A percentile compares a stretch with the other conserved stretches of the same genome.
phyloP scores from a whole-genome alignment of 2,113 vertebrate genomes.

The Mohoua ochrocephala region DNA sequence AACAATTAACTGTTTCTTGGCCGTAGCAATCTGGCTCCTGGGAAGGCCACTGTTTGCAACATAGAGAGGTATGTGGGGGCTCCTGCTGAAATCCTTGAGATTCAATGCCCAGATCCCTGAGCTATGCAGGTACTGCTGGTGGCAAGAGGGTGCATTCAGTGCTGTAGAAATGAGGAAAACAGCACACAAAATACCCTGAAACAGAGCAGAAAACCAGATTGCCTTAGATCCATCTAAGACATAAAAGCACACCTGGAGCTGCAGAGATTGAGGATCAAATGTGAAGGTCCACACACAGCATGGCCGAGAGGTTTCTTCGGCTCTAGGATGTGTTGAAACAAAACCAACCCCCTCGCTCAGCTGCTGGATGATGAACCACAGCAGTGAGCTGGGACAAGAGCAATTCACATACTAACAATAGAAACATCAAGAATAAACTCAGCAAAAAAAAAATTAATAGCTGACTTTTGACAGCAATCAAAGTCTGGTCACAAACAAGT shows the following conservation, averaged over 20 bases:
- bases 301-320: background rate
- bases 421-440: background rate
- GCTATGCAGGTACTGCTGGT: background rate
- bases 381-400: background rate
- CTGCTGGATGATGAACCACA: background rate
- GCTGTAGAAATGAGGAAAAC: background rate
- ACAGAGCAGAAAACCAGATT: background rate
- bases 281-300: background rate
- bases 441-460: background rate
- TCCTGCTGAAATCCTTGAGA: background rate
- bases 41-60: background rate
- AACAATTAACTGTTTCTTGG: background rate
- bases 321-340: background rate
- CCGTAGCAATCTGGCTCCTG: background rate
- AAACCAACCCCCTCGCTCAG: background rate
- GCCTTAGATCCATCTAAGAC: background rate
- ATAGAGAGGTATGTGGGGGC: background rate
- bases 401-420: background rate
- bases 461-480: background rate
- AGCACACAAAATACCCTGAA: background rate
- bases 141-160: background rate
- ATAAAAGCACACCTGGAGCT: background rate
- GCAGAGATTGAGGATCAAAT: background rate
- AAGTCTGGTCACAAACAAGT: background rate
- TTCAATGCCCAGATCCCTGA: background rate